Percentiles rank a stretch among this genome's conserved stretches.
Evolutionary conservation across 2,888 invertebrate species (phyloP).

Genomic region (Dioctria linearis): DNA sequence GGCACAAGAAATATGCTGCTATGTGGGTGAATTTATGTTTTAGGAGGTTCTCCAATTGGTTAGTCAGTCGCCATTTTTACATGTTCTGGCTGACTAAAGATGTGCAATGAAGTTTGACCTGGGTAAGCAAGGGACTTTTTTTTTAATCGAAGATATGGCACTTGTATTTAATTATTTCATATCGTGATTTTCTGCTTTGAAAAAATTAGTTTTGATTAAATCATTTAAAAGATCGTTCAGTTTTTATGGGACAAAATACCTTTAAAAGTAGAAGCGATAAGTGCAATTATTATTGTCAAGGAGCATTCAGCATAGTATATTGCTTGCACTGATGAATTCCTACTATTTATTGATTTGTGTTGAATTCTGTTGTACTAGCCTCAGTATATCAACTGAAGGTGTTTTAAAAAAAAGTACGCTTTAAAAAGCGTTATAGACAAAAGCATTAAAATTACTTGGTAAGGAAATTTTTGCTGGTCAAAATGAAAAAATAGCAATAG

Average conservation of each 20-base stretch:
- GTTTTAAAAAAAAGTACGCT: no score
- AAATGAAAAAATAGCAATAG: no score
- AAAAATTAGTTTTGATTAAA: no score
- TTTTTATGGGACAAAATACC: not conserved
- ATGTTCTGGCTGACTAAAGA: not conserved
- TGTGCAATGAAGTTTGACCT: not conserved
- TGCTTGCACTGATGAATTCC: no score
- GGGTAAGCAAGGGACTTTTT: not conserved
- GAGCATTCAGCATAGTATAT: no score
- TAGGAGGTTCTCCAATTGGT: constrained; percentile 37
- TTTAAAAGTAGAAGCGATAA: not conserved
- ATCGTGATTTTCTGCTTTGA: not conserved
- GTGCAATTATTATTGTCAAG: not conserved
- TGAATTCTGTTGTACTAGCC: no score
- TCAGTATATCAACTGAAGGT: no score
- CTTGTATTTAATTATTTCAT: not conserved
- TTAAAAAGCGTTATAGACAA: no score
- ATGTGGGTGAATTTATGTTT: constrained; percentile 49
- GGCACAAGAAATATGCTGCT: constrained; percentile 9
- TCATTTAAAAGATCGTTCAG: no score
- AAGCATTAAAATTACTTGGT: no score
- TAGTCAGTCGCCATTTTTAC: constrained; percentile 36
- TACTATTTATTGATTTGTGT: no score
- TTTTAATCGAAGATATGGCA: not conserved
- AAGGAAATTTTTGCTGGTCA: no score